Evolutionary conservation across 2,888 invertebrate species (phyloP), one percentile per base, ranked within the genome.

Genomic region (Drosophila meridionalis): DNA sequence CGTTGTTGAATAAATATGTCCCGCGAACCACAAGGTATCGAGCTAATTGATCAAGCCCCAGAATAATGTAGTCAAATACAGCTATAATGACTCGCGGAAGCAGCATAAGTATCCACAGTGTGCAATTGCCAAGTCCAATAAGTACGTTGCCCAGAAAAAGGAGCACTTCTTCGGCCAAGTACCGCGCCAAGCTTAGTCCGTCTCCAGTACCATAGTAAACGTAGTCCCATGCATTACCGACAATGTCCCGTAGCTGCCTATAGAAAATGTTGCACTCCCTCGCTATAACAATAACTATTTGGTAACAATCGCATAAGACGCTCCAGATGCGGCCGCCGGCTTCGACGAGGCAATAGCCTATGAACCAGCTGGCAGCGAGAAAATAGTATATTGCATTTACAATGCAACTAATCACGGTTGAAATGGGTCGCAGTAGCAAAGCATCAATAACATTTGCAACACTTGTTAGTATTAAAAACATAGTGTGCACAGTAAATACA

Each of bases 271-370:
- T 14, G 26, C 59, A n/a, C 14, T 71, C 67, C 3, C 28, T 12
- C 14, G 26, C 57, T 6, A 57, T 14, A n/a, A 14, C 20, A 8
- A 11, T 40, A 7, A 26, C 14, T 3, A 67, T 4, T 28, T 61
- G 12, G 30, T 69, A 69, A 14, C n/a, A 26, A 0, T 48, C 20
- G 32, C 60, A 64, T 8, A 77, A 58, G 1, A 38, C n/a, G 6
- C 32, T 52, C 79, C 72, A 89, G 7, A 57, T 40, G 7, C 38
- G 11, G 0, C 11, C 12, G 50, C 60, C 61, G 12, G 62, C 53
- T 52, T 73, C 26, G 32, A 89, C 69, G 7, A 84, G 45, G 14
- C 76, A 79, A 32, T 66, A 84, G 0, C 89, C 84, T 4, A 87
- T 36, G 0, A 74, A 63, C 40, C 67, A 79, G 58, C 89, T 82